Evolutionary conservation across 2,888 invertebrate genomes (phyloP), one percentile per base, ranked within the genome.

Genomic region (Plutella xylostella): DNA sequence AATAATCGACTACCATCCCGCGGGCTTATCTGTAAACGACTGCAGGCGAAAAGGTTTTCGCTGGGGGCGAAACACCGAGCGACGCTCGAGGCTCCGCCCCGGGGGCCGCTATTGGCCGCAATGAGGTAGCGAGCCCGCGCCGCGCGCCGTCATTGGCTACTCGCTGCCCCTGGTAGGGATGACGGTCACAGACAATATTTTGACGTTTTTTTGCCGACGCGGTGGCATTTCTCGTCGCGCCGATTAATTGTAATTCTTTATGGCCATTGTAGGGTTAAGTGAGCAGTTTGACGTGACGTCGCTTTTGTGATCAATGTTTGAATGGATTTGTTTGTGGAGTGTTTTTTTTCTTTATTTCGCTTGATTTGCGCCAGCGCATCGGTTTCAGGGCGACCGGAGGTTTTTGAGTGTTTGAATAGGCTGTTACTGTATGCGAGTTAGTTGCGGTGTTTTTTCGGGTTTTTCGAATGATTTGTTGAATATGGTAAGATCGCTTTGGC

Each of bases 1-100:
- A 79, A 79, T 79, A 79, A 72, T 72, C 80, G 79, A 76, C 83
- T 79, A 83, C 83, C 82, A 82, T 83, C 82, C 83, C 77, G 72
- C 66, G 68, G 83, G 82, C 80, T 82, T 83, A 83, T 83, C 83
- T 71, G 75, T 72, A 82, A 76, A 83, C 82, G 82, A 83, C 83
- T 83, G 82, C 68, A 80, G 83, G 83, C 82, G 72, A 82, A 80
- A 80, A 79, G 75, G 72, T 73, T 82, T 82, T 82, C 63, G 82
- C 82, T 82, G 76, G 79, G 82, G 82, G 82, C 82, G 78, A 83
- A 80, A 73, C 75, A 65, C 62, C 63, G 70, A 60, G 71, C 72
- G 74, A 66, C 65, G 79, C 80, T 78, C 48, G 55, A 72, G 77
- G 78, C 82, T 72, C 82, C 82, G 77, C 82, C 82, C 82, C 65